Evolutionary conservation across 2,888 invertebrate species (phyloP).

Genomic region (Catocala nupta): DNA sequence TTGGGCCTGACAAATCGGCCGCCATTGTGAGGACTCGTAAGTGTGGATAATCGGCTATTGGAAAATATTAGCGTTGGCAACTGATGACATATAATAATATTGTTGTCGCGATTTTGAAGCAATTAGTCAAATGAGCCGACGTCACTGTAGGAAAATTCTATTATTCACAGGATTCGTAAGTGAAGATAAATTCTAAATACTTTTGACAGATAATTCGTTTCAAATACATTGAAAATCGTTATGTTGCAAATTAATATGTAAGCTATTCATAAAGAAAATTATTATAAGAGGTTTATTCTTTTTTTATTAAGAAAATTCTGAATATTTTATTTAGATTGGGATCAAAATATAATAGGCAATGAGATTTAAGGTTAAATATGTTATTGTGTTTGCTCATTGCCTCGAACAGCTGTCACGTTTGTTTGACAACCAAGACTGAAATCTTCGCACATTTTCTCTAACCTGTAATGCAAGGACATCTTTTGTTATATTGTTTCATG

Average conservation of each 20-base stretch:
- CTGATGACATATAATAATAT: slow-evolving; percentile 47
- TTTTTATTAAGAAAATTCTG: too few relatives aligned
- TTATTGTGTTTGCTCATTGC: too few relatives aligned
- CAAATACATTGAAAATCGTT: slow-evolving; percentile 39
- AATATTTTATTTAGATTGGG: too few relatives aligned
- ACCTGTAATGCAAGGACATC: too few relatives aligned
- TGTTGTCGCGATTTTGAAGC: slow-evolving; percentile 51
- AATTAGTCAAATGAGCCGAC: slow-evolving; percentile 55
- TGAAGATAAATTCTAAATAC: slow-evolving; percentile 48
- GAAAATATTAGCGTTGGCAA: slow-evolving; percentile 60
- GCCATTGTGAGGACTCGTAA: slow-evolving; percentile 52
- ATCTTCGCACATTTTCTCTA: too few relatives aligned
- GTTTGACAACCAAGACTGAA: too few relatives aligned
- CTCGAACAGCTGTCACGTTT: too few relatives aligned
- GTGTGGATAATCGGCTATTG: slow-evolving; percentile 58
- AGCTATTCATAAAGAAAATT: neutral
- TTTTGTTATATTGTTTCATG: too few relatives aligned
- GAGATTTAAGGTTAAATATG: too few relatives aligned
- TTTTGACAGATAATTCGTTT: slow-evolving; percentile 40
- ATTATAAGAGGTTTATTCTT: too few relatives aligned
- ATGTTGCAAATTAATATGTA: neutral
- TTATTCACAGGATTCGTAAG: slow-evolving; percentile 40
- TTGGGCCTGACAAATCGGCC: slow-evolving; percentile 51
- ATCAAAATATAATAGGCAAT: too few relatives aligned
- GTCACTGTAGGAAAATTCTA: slow-evolving; percentile 35